Evolutionary conservation across 2,797 vertebrate genomes (phyloP), one percentile per base, ranked within the genome.

Genomic region (Apodemus agrarius): DNA sequence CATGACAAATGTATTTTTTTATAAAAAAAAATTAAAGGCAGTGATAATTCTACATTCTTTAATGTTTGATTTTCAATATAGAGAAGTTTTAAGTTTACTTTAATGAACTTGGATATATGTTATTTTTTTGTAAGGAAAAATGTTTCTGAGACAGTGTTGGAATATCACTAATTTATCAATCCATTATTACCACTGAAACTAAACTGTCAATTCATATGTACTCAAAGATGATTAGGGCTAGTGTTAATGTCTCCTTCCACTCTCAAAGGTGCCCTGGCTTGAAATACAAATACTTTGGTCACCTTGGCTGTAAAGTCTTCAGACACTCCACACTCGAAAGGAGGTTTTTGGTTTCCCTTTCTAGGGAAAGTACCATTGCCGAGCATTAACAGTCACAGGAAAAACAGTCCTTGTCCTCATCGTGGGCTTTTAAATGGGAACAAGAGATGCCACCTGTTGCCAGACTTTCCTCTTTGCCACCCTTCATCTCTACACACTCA

Each of bases 21-120:
- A 24, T 22, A 59, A 59, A 22, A 91, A 80, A 82, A 14, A 6
- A 8, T 37, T 63, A 78, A 79, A 69, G 57, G 4, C 0, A 1
- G 1, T 82, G 65, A 82, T 26, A 29, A 91, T 78, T 85, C 46
- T 59, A 29, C 72, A n/a, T 63, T 12, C 93, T 83, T 31, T 34
- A 37, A 83, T 26, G 17, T 80, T 85, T 63, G 88, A 0, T 85
- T 97, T 78, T 86, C 43, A 92, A 72, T 22, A 89, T 89, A 46
- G 78, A 80, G 24, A 72, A 29, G 8, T 76, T 89, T 76, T 43
- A 84, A 88, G 17, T 89, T 86, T 81, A 52, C 17, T 43, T 85
- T 87, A 29, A 49, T 75, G 10, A 52, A 59, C 6, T 65, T 11
- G 78, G 59, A 43, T 57, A 37, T 29, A 26, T 65, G 29, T 54